phyloP scores from a whole-genome alignment of 2,888 invertebrate species.

The Maniola hyperantus region DNA sequence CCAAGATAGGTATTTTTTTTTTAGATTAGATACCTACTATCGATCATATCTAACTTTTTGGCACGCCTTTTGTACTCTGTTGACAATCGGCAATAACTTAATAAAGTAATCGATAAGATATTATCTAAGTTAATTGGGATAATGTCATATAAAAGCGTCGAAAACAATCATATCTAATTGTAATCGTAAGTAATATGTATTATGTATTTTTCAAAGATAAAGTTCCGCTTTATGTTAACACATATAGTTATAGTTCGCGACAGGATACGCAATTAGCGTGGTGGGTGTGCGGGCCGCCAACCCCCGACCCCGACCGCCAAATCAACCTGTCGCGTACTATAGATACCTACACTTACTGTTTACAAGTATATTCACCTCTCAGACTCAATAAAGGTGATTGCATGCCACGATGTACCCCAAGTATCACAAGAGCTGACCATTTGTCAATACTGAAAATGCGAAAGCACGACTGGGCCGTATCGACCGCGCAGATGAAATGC shows the following conservation, averaged over 20 bases:
- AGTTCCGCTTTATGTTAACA: background rate
- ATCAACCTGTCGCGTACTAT: too few species aligned
- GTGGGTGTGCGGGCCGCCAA: too few species aligned
- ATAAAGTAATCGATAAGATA: conserved; percentile 26
- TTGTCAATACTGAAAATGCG: too few species aligned
- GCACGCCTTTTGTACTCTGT: conserved; percentile 15
- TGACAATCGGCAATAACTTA: conserved; percentile 21
- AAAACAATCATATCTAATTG: conserved; percentile 12
- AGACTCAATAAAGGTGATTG: background rate
- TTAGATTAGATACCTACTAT: background rate
- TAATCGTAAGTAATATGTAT: background rate
- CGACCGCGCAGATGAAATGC: too few species aligned
- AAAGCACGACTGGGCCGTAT: too few species aligned
- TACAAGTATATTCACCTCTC: background rate
- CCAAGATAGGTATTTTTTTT: background rate
- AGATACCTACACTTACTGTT: background rate
- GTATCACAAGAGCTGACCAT: too few species aligned
- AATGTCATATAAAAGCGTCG: conserved; percentile 14
- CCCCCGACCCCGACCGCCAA: too few species aligned
- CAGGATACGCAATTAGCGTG: too few species aligned
- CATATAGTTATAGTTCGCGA: too few species aligned
- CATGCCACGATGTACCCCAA: too few species aligned
- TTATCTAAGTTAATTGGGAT: conserved; percentile 22
- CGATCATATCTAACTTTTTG: conserved; percentile 10
- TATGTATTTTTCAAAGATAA: background rate